Base-by-base conservation (phyloP, 2,797 vertebrate genomes). In the Lemur catta region DNA sequence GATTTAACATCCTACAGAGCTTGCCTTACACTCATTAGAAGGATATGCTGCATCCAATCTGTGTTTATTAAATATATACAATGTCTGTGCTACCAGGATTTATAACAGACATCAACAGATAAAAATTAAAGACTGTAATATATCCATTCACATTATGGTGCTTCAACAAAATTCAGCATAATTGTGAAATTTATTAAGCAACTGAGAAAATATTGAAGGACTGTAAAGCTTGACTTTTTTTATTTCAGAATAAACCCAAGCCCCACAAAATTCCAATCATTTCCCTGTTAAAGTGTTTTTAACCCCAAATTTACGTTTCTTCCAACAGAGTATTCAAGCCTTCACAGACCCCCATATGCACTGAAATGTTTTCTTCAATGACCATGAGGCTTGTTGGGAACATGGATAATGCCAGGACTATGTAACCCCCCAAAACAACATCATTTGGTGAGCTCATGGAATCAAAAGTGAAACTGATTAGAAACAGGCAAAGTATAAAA, bases 21-120 rank as follows among this genome's bases (percentile, higher is more conserved):
- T 98, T 97, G 79, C 94, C 85, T 98, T 96, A 98, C 89, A 96
- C 93, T 98, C 98, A 96, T 92, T 98, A 96, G 97, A 98, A 98
- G 84, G 93, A 94, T 98, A 95, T 79, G 71, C 74, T 97, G 43
- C 88, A 98, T 98, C 85, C 95, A 97, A 97, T 96, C 92, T 97
- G 55, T 97, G 79, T 98, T 98, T 97, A 97, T 97, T 97, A 97
- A 95, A 87, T 85, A 97, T 86, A 96, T 81, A 97, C 55, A 72
- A 65, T 92, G 82, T 89, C 90, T 97, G 97, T 84, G 97, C 93
- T 97, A 97, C 95, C 95, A 97, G 94, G 97, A 98, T 97, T 98
- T 98, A 94, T 94, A 96, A 82, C 59, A 94, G 91, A 82, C 94
- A 97, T 93, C 95, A 96, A 95, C 57, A 96, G 46, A 98, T 96